Conservation (phyloP, 92 coral and sea anemone species). For the Montipora capitata region DNA sequence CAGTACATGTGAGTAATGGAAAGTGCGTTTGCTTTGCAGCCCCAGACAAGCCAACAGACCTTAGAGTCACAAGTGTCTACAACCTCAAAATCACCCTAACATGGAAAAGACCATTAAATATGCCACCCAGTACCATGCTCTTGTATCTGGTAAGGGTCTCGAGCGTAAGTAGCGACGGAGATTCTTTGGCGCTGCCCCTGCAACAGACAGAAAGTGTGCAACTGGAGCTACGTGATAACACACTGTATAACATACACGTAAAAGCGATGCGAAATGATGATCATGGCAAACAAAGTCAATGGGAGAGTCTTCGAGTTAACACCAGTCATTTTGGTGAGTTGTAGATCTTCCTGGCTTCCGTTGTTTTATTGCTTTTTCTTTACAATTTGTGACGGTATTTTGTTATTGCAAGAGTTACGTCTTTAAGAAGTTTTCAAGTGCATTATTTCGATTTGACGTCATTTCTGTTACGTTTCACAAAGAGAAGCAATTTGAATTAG, state of each 20-base stretch:
- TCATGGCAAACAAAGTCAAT: background rate
- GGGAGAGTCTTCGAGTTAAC: constrained; percentile 13
- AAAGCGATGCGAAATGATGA: constrained; percentile 11
- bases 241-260: constrained; percentile 14
- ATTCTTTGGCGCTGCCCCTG: too few relatives aligned
- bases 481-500: too few relatives aligned
- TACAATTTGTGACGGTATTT: too few relatives aligned
- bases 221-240: background rate
- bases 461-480: too few relatives aligned
- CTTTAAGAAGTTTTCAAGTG: too few relatives aligned
- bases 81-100: constrained; percentile 11
- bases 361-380: too few relatives aligned
- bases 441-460: too few relatives aligned
- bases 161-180: background rate
- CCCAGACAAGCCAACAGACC: constrained; percentile 33
- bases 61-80: constrained; percentile 7
- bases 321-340: constrained; percentile 35
- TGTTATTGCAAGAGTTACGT: too few relatives aligned
- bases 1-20: background rate
- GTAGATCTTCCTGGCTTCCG: background rate
- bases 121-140: background rate
- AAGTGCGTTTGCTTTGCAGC: background rate
- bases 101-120: constrained; percentile 33
- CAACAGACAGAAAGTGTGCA: constrained; percentile 16
- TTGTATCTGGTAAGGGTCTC: background rate